Base-by-base conservation (phyloP, 1,140 invertebrate species). In the Bombus picipes region DNA sequence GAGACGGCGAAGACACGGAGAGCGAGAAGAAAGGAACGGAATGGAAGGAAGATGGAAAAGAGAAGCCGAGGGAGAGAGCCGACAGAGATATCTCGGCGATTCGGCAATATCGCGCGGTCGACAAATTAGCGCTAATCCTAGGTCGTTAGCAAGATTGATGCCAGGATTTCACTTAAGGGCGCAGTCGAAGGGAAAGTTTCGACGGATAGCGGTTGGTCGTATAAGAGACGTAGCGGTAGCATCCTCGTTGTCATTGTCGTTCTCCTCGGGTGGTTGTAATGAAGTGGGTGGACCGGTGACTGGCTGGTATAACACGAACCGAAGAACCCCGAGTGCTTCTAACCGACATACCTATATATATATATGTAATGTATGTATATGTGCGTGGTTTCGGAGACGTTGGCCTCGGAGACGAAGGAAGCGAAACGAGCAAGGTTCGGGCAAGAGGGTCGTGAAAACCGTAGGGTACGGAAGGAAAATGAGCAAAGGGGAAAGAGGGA, bases 41-140 rank as follows among this genome's bases (percentile, higher is more conserved):
- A 37, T 10, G 72, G 32, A 39, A 53, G 34, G 66, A 70, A 28
- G 70, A 22, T 3, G 47, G 39, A 37, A 5, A 39, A 37, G n/a
- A 39, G 53, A 18, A 70, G 57, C 0, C 28, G 28, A 77, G 79
- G 59, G 57, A 57, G 57, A 57, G 62, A 86, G 72, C 39, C 68
- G 71, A 57, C 83, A n/a, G 78, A 92, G 91, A 92, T 91, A 86
- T 88, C 85, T 73, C 83, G 85, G 86, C 87, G 86, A 92, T 91
- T 93, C 89, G 92, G 90, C 89, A 93, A 94, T 94, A 93, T 93
- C 91, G 90, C 87, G 90, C 83, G 89, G 89, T 88, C 90, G 92
- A 93, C 92, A 93, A 94, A 94, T 94, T 94, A 94, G 92, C 89
- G 92, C 92, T 94, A 93, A 94, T 93, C 92, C 90, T 59, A 41